Evolutionary conservation across 2,797 vertebrate genomes (phyloP).

Genomic region (Epinephelus awoara): DNA sequence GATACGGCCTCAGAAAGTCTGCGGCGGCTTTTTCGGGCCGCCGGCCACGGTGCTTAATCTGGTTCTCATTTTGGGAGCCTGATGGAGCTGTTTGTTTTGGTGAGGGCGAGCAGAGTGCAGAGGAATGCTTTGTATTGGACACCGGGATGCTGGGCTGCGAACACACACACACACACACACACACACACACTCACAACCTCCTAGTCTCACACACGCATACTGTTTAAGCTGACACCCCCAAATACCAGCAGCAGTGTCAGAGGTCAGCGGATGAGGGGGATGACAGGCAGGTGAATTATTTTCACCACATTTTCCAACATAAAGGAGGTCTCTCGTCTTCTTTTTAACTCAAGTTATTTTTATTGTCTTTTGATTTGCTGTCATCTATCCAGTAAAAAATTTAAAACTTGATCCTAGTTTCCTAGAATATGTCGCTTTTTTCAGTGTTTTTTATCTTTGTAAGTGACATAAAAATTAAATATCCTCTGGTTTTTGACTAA

Average conservation of each 20-base stretch:
- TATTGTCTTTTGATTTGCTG: neutral
- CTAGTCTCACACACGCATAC: conserved; percentile 24
- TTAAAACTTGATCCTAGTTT: neutral
- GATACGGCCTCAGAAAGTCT: conserved; percentile 68
- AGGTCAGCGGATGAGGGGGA: conserved; percentile 51
- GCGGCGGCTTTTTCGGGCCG: conserved; percentile 64
- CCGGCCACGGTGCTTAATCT: conserved; percentile 75
- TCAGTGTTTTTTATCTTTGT: neutral
- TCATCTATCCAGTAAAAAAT: neutral
- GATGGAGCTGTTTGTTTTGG: conserved; percentile 82
- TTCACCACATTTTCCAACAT: conserved; percentile 22
- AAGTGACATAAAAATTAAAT: neutral
- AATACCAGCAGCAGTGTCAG: conserved; percentile 48
- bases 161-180: conserved; percentile 55
- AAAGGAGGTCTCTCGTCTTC: neutral
- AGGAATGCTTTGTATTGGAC: conserved; percentile 79
- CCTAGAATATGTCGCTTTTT: neutral
- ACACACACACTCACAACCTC: conserved; percentile 10
- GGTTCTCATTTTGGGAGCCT: conserved; percentile 81
- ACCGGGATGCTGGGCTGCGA: conserved; percentile 41
- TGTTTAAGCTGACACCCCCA: conserved; percentile 52
- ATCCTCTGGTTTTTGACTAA: neutral
- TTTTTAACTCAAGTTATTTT: neutral
- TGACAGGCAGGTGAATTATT: conserved; percentile 31
- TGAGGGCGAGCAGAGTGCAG: conserved; percentile 66